Base-by-base conservation (phyloP, 2,113 vertebrate genomes). In the Mesoclemmys tuberculata region DNA sequence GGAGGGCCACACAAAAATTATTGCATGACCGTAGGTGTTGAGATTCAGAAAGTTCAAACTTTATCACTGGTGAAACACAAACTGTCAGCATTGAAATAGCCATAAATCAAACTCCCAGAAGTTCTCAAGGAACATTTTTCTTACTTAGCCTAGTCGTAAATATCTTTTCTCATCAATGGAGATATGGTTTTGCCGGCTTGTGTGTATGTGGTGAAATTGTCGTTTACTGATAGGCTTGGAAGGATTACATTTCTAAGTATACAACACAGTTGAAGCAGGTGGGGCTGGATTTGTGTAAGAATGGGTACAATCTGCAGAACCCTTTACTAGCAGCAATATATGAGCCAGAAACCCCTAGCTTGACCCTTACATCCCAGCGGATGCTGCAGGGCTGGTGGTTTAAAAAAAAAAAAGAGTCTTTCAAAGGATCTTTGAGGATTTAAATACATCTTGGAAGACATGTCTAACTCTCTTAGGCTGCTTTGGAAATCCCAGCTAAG, bases 271-370 rank as follows among this genome's bases (percentile, higher is more conserved):
- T 35, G 58, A 35, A 35, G 58, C 14, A 35, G 14, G 31, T 58
- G 31, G 58, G 14, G 29, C 31, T 35, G 58, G 27, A 7, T 13
- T 13, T 16, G 13, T 35, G 58, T 29, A 16, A 64, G 31, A 64
- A 31, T 29, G 14, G 56, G 56, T 27, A 29, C 26, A 12, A 58
- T 58, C 56, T 29, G 31, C 58, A 16, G 58, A 64, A 64, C n/a
- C n/a, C n/a, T n/a, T n/a, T n/a, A n/a, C n/a, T n/a, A n/a, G 58
- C 31, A 5, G 24, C 1, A 3, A 4, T 27, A 6, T 22, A 6
- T 75, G 38, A 22, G 21, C 71, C 22, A 27, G 24, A 64, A 64
- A 35, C 31, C 29, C 31, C 18, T 14, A 35, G 58, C 31, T 13
- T 64, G 29, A 31, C 58, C 35, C 14, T 27, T 31, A 18, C 29